Conservation (phyloP, 2,888 invertebrate species). For the Chrysolina oricalcia region DNA sequence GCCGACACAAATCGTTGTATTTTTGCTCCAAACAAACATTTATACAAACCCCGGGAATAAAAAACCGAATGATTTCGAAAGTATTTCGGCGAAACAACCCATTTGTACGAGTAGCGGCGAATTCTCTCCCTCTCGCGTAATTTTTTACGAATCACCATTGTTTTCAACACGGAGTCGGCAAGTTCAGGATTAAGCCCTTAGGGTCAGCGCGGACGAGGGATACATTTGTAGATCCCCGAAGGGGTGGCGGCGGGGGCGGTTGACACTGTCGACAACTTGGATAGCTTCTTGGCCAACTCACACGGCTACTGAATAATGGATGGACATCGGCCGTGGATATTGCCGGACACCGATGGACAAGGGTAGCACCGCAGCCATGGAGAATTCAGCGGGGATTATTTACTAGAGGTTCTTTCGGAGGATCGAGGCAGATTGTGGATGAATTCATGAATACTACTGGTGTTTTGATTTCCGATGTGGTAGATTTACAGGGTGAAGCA, state of each 20-base stretch:
- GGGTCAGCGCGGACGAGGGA: conserved; percentile 67
- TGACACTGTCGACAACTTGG: conserved; percentile 67
- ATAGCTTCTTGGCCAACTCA: conserved; percentile 69
- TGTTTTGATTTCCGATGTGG: too few relatives aligned
- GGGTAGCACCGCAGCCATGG: conserved; percentile 66
- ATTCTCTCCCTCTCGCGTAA: conserved; percentile 52
- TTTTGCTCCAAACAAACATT: conserved; percentile 45
- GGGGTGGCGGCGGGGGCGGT: conserved; percentile 58
- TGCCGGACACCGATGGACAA: conserved; percentile 68
- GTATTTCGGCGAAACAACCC: conserved; percentile 48
- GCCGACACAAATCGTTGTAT: background rate
- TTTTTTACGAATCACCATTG: conserved; percentile 57
- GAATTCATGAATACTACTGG: background rate
- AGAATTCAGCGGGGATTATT: conserved; percentile 51
- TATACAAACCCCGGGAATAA: conserved; percentile 37
- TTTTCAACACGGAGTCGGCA: conserved; percentile 55
- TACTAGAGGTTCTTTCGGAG: conserved; percentile 44
- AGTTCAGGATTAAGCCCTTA: conserved; percentile 61
- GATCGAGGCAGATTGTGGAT: background rate
- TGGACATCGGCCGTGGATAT: conserved; percentile 62
- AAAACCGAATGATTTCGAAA: conserved; percentile 46
- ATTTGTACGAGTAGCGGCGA: conserved; percentile 51
- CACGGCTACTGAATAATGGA: conserved; percentile 69
- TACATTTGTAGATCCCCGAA: conserved; percentile 67
- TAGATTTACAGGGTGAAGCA: too few relatives aligned